phyloP scores from a whole-genome alignment of 2,888 invertebrate genomes.

The Eurytoma adleriae region DNA sequence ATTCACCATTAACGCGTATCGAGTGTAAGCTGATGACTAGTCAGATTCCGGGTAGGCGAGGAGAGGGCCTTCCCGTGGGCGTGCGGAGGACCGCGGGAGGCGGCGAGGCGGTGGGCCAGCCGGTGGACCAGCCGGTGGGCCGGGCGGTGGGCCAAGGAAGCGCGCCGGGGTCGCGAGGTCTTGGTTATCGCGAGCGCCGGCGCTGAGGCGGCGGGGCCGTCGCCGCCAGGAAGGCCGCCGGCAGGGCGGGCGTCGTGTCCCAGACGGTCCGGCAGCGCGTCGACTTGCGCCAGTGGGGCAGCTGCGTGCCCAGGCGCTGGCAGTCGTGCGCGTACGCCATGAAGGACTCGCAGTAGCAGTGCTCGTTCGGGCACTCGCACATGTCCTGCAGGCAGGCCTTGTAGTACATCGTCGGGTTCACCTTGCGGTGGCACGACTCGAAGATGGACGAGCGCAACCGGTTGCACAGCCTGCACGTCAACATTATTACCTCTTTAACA shows the following conservation, averaged over 20 bases:
- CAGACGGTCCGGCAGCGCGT: conserved; percentile 81
- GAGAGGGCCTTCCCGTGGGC: background rate
- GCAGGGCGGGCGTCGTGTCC: conserved; percentile 60
- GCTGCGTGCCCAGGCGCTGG: conserved; percentile 84
- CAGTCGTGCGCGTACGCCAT: conserved; percentile 94
- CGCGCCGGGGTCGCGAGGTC: conserved; percentile 3
- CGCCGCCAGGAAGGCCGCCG: conserved; percentile 33
- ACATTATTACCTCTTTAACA: no score
- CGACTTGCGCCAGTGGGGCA: conserved; percentile 84
- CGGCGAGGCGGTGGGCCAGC: no score
- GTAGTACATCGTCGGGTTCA: conserved; percentile 89
- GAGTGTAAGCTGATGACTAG: conserved; percentile 56
- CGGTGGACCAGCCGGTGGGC: no score
- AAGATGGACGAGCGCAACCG: conserved; percentile 80
- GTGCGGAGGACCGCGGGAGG: no score
- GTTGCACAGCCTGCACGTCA: conserved; percentile 75
- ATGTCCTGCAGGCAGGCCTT: conserved; percentile 92
- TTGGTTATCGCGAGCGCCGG: conserved; percentile 32
- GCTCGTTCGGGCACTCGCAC: conserved; percentile 88
- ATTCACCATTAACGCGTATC: conserved; percentile 50
- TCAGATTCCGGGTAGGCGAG: conserved; percentile 25
- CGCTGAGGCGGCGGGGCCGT: background rate
- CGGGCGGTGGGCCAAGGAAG: no score
- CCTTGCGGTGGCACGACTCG: conserved; percentile 86
- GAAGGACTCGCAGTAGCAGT: conserved; percentile 93